Evolutionary conservation across 2,888 invertebrate species (phyloP).

Genomic region (Elysia crispata): DNA sequence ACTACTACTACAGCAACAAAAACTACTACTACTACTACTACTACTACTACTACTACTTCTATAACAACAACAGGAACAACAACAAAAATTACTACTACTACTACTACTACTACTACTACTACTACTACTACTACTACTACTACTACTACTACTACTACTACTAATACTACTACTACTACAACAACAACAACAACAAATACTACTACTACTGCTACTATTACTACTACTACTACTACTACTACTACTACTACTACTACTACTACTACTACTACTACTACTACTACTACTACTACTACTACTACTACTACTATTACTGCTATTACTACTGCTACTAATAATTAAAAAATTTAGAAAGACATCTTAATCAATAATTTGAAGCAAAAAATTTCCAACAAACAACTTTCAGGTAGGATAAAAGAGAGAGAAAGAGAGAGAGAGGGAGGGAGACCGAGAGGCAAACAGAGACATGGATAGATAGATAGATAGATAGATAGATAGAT

Average conservation of each 20-base stretch:
- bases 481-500: no score
- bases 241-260: slow-evolving; percentile 35
- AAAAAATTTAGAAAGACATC: neutral
- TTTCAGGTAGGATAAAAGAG: no score
- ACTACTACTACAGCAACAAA: neutral
- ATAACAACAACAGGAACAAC: no score
- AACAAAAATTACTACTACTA: slow-evolving; percentile 39
- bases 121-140: slow-evolving; percentile 28
- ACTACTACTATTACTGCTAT: slow-evolving; percentile 22
- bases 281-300: slow-evolving; percentile 39
- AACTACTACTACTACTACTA: slow-evolving; percentile 20
- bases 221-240: slow-evolving; percentile 37
- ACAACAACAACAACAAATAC: no score
- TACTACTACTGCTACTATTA: no score
- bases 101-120: slow-evolving; percentile 37
- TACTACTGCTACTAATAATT: neutral
- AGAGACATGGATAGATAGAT: no score
- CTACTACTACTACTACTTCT: slow-evolving; percentile 25
- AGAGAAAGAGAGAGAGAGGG: neutral
- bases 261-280: slow-evolving; percentile 35
- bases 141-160: slow-evolving; percentile 28
- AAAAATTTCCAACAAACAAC: no score
- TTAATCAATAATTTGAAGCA: no score
- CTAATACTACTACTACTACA: no score
- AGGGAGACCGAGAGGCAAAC: no score